phyloP scores from a whole-genome alignment of 2,797 vertebrate species.

The Notolabrus celidotus region DNA sequence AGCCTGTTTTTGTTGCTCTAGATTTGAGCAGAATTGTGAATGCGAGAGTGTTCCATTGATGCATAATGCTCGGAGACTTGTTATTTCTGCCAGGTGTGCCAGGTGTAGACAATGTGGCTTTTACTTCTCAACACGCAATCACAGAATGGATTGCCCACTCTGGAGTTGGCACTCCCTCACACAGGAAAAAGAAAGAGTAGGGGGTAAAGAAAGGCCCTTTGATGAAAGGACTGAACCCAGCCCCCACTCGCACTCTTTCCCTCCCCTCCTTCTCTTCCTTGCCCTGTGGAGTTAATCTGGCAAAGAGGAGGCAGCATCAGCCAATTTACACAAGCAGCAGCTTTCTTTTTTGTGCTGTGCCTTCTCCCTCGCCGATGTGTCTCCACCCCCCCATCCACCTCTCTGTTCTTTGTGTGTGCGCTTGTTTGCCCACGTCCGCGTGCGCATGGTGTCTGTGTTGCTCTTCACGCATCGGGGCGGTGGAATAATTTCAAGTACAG shows the following conservation, averaged over 20 bases:
- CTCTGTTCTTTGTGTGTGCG: slow-evolving; percentile 63
- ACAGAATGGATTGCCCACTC: slow-evolving; percentile 69
- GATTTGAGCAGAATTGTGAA: slow-evolving; percentile 41
- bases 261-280: slow-evolving; percentile 68
- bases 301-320: slow-evolving; percentile 79
- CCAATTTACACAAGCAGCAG: slow-evolving; percentile 79
- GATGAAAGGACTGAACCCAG: slow-evolving; percentile 78
- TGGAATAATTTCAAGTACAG: slow-evolving; percentile 65
- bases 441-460: slow-evolving; percentile 33
- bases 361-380: slow-evolving; percentile 43
- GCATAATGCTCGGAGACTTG: slow-evolving; percentile 21
- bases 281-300: slow-evolving; percentile 85
- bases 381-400: slow-evolving; percentile 57
- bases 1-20: slow-evolving; percentile 33
- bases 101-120: slow-evolving; percentile 38
- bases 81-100: slow-evolving; percentile 50
- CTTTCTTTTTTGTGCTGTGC: slow-evolving; percentile 44
- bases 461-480: slow-evolving; percentile 29
- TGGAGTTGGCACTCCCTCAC: slow-evolving; percentile 70
- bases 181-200: slow-evolving; percentile 51
- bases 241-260: slow-evolving; percentile 65
- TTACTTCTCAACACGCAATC: slow-evolving; percentile 62
- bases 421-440: slow-evolving; percentile 53
- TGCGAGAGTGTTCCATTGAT: slow-evolving; percentile 22
- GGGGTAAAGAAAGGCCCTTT: slow-evolving; percentile 69